Evolutionary conservation across 2,888 invertebrate genomes (phyloP), one percentile per base, ranked within the genome.

Genomic region (Drosophila seclusa): DNA sequence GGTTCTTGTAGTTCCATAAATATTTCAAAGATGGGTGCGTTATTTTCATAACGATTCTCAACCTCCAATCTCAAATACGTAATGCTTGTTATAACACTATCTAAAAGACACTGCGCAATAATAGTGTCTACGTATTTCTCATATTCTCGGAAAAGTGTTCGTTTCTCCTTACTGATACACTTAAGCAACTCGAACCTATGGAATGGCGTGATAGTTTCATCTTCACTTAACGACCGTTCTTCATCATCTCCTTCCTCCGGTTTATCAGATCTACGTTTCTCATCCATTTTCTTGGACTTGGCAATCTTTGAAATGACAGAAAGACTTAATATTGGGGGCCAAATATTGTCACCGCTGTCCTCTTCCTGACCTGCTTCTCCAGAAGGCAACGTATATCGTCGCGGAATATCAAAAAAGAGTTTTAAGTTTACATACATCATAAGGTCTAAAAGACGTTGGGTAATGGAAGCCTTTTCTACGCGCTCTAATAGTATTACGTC

Each of bases 11-110:
- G 94, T 87, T 96, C 96, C 83, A 97, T 94, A 55, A 95, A 92
- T 2, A 98, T 94, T 93, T 97, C 96, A 92, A 98, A 96, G 45
- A 98, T 94, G 0, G 98, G 96, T 3, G 91, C 68, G 72, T 92
- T 87, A 38, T 87, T 78, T 36, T 91, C 91, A 50, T 82, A 90
- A 1, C 90, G 87, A 71, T 92, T 92, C 29, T 92, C 92, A 21
- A 93, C 86, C 72, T 92, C 92, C 79, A 89, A 80, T 53, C 91
- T 88, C 24, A 92, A 59, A 67, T 92, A 92, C 2, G 82, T 84
- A 4, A 90, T 36, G 60, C 92, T 92, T 5, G 82, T 93, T n/a
- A 92, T 91, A 13, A 94, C 93, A 8, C 94, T 94, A 73, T 94
- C 93, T 27, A 94, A 87, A 6, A 96, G 93, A 40, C 95, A 95